Evolutionary conservation across 2,113 vertebrate genomes (phyloP).

Genomic region (Cyprinodon brontotheroides): DNA sequence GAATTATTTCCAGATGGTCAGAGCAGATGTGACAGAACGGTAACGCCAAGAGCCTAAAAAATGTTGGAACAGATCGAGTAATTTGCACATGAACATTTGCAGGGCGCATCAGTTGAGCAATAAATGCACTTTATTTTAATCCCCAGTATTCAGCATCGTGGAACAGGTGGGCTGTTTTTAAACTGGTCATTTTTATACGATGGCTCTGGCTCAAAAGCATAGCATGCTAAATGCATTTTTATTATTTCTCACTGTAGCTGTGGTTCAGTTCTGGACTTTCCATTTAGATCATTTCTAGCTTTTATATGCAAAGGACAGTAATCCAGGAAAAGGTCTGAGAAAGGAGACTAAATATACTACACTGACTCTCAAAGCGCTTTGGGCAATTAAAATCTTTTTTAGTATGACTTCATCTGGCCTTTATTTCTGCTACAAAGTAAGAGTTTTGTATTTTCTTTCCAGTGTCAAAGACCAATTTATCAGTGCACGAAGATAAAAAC

Average conservation of each 20-base stretch:
- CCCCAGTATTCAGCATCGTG: neutral
- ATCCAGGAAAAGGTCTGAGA: neutral
- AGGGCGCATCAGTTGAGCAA: neutral
- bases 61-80: neutral
- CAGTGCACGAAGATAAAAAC: slow-evolving; percentile 98
- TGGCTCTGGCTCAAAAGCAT: neutral
- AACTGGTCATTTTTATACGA: neutral
- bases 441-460: slow-evolving; percentile 17
- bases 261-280: neutral
- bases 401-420: neutral
- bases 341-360: too few species aligned
- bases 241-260: neutral
- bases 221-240: neutral
- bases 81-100: accelerated
- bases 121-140: neutral
- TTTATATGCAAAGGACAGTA: neutral
- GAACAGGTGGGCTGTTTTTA: neutral
- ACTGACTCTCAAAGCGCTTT: too few species aligned
- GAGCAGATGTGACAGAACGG: neutral
- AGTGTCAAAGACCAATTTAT: slow-evolving; percentile 98
- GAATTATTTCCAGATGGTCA: neutral
- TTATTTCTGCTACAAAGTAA: neutral
- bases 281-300: neutral
- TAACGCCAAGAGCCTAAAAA: slow-evolving; percentile 5
- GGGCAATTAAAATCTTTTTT: neutral